Evolutionary conservation across 2,797 vertebrate species (phyloP), one percentile per base, ranked within the genome.

Genomic region (Tinamus major): DNA sequence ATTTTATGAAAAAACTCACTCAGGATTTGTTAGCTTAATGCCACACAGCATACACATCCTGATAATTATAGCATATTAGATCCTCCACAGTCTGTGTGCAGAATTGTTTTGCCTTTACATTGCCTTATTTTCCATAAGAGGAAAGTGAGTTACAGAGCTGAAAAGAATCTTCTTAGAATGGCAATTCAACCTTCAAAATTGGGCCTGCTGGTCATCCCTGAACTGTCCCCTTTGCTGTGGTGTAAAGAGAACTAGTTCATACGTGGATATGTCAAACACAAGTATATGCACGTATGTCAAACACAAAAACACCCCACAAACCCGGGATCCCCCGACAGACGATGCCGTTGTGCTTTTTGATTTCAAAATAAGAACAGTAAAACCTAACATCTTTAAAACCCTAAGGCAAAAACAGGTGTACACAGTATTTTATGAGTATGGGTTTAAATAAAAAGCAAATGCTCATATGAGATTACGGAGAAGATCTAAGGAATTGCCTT

Each of bases 361-460:
- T 80, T 75, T 56, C 18, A n/a, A 17, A 68, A 29, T 20, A 19
- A 88, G 71, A 68, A 79, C 67, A 62, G 35, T 46, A 83, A 89
- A 93, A 81, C 4, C 53, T 10, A 61, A 87, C 56, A 44, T 20
- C 49, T 67, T 74, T 13, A 79, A 92, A 92, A 70, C 19, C 58
- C 19, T 5, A 35, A 61, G 58, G 91, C 49, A 75, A 89, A 87
- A 67, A 68, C 39, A 1, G 15, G 12, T 58, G 53, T 67, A 62
- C 74, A 27, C 1, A 64, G 31, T 51, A 63, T 74, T 81, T 59
- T 29, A 61, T 3, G 39, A 68, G 37, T 29, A 51, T 15, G 64
- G 39, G 42, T 86, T 92, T 83, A 87, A 93, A 87, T 58, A 87
- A 53, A 88, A 77, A 53, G 39, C 81, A 88, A 93, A 89, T 35